Base-by-base conservation (phyloP, 2,113 vertebrate species). In the Osmerus eperlanus region DNA sequence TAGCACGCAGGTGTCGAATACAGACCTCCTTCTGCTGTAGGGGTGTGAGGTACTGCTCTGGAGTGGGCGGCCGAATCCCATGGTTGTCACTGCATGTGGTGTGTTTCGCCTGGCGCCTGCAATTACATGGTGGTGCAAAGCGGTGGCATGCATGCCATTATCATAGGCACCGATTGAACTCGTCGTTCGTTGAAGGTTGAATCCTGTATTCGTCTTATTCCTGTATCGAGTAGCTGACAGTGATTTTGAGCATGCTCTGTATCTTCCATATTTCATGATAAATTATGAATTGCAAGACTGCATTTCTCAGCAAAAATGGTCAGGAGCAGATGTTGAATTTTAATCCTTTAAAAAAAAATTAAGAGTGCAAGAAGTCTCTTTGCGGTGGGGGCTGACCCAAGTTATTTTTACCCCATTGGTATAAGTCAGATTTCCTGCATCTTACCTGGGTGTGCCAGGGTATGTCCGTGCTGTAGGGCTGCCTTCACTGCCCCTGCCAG, bases 1-100 rank as follows among this genome's bases (percentile, higher is more conserved):
- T 89, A 66, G 96, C 92, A 47, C 91, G 92, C 79, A 99, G 93
- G 80, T 99, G 97, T 54, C 97, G 90, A 83, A 99, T 99, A 81
- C 94, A 97, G 75, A 99, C 96, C 87, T 99, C 97, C 89, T 99
- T 99, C 92, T 99, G 97, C 83, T 99, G 97, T 85, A 99, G 92
- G 0, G 97, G 97, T 0, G 97, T 99, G 73, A 99, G 93, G 90
- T 99, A 99, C 91, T 99, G 97, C 78, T 99, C 97, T 0, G 97
- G 97, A 0, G 95, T 91, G 0, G 97, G 97, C 0, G 95, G 93
- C 79, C 94, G 94, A 88, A 99, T 97, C 58, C 97, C 97, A 55
- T 99, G 97, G 90, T 99, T 98, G 81, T 98, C 96, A 0, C 94
- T 95, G 91, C 97, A 99, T 51, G 95, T 86, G 2, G 91, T 90